A percentile compares a stretch with the other conserved stretches of the same genome.
Evolutionary conservation across 2,113 vertebrate genomes (phyloP).

Genomic region (Lepus timidus): DNA sequence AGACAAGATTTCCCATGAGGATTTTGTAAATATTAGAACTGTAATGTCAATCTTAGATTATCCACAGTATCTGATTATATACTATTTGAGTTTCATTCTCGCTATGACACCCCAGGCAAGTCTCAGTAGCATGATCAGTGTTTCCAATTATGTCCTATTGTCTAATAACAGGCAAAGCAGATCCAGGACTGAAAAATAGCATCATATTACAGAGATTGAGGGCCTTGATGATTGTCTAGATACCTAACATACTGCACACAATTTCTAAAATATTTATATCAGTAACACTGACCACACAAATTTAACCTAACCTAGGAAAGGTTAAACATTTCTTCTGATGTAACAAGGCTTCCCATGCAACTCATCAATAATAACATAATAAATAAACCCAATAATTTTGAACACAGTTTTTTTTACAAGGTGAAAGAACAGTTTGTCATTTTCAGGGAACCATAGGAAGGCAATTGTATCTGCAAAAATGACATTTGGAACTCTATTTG

Average conservation of each 20-base stretch:
- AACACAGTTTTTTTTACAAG: not conserved
- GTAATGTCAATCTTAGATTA: not conserved
- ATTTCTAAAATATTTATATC: not conserved
- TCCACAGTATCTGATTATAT: not conserved
- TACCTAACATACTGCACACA: not conserved
- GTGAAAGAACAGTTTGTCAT: slow-evolving; percentile 3
- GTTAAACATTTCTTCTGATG: not conserved
- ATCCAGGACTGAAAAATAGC: not conserved
- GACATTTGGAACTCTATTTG: not conserved
- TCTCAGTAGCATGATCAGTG: not conserved
- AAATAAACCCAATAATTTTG: not conserved
- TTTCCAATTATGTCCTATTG: not conserved
- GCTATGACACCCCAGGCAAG: not conserved
- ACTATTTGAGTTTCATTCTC: not conserved
- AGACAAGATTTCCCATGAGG: not conserved
- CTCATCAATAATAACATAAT: not conserved
- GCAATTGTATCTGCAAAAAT: not conserved
- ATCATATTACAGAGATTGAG: not conserved
- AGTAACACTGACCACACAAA: not conserved
- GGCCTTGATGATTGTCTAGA: not conserved
- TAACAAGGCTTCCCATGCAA: not conserved
- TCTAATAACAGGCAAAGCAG: not conserved
- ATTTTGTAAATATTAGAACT: not conserved
- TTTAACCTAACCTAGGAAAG: not conserved
- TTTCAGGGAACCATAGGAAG: not conserved